Percentiles rank a stretch among this genome's conserved stretches.
phyloP scores from a whole-genome alignment of 2,113 vertebrate genomes.

The Sorex fumeus region DNA sequence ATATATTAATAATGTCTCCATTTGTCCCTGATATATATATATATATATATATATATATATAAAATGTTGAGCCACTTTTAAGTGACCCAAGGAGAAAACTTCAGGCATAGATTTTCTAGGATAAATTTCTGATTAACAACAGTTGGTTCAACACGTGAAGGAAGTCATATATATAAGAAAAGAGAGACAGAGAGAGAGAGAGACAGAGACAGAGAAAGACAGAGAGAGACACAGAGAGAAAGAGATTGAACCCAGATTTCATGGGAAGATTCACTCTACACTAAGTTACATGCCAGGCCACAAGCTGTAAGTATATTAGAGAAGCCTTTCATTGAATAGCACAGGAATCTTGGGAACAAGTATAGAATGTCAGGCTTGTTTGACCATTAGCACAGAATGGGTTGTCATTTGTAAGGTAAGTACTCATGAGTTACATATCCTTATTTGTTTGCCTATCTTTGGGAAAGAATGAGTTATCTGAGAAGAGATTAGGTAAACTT shows the following conservation, averaged over 20 bases:
- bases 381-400: neutral
- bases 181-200: too few relatives aligned
- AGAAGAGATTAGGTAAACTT: conserved; percentile 28
- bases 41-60: neutral
- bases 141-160: neutral
- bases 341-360: neutral
- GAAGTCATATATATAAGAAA: too few relatives aligned
- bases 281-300: neutral
- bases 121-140: conserved; percentile 1
- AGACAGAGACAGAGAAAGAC: too few relatives aligned
- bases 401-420: neutral
- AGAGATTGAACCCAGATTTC: neutral
- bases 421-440: neutral
- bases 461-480: neutral
- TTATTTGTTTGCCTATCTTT: neutral
- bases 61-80: neutral
- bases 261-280: neutral
- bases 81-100: neutral
- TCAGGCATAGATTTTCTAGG: neutral
- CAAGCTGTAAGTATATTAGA: neutral
- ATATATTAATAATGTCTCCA: too few relatives aligned
- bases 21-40: too few relatives aligned
- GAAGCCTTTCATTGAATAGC: neutral
- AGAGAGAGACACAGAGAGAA: too few relatives aligned
- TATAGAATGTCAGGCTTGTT: neutral